A percentile compares a stretch with the other conserved stretches of the same genome.
Evolutionary conservation across 2,113 vertebrate species (phyloP).

Genomic region (Rhegmatorhina hoffmannsi): DNA sequence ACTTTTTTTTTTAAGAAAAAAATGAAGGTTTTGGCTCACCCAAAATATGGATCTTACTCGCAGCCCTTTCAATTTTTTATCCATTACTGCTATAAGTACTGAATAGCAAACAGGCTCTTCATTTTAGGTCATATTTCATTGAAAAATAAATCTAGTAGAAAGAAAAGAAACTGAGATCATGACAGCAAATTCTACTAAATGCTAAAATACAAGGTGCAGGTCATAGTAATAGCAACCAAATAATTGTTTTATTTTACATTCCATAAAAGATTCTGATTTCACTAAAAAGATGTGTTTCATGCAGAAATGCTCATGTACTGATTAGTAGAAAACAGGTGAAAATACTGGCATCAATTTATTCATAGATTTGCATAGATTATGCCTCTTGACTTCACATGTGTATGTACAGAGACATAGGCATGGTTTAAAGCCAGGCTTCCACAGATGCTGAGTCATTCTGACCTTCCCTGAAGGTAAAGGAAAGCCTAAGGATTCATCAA

Average conservation of each 20-base stretch:
- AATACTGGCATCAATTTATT: not conserved
- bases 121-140: not conserved
- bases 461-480: not conserved
- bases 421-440: not conserved
- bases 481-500: not conserved
- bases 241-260: not conserved
- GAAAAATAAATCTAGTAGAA: not conserved
- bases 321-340: not conserved
- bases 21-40: fast-evolving
- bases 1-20: not conserved
- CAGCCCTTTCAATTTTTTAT: not conserved
- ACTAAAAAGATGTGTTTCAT: not conserved
- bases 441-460: not conserved
- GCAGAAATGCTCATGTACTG: not conserved
- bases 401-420: fast-evolving
- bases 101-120: not conserved
- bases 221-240: not conserved
- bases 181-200: not conserved
- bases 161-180: not conserved
- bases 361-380: not conserved
- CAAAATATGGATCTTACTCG: not conserved
- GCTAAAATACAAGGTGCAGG: not conserved
- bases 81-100: not conserved
- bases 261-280: not conserved
- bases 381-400: not conserved